A percentile compares a stretch with the other conserved stretches of the same genome.
These are phyloP conservation scores for Xestia rhomboidea DNA, from an alignment of 2,888 invertebrate species.

Conservation along the genomic window DNA sequence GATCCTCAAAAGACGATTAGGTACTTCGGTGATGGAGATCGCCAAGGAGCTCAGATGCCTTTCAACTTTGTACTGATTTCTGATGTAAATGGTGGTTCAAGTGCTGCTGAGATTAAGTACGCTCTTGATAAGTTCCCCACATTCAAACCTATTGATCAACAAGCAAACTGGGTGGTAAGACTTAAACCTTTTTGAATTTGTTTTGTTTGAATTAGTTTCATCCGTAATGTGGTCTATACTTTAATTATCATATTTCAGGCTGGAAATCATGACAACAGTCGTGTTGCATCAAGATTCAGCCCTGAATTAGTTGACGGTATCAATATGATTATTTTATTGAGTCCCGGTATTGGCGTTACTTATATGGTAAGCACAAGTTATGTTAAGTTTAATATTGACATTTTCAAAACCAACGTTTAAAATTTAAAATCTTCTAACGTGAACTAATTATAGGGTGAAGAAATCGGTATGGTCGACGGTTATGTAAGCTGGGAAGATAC, in stretches of 20 bases:
- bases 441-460: slow-evolving; percentile 91
- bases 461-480: slow-evolving; percentile 93
- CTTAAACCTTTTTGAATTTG: background rate
- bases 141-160: slow-evolving; percentile 91
- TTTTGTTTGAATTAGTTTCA: background rate
- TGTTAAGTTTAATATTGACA: background rate
- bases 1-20: slow-evolving; percentile 90
- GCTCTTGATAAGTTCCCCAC: slow-evolving; percentile 92
- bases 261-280: slow-evolving; percentile 94
- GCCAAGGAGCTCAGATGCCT: slow-evolving; percentile 93
- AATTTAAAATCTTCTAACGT: background rate
- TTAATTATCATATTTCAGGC: slow-evolving; percentile 82
- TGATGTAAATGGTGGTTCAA: slow-evolving; percentile 90
- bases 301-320: slow-evolving; percentile 93
- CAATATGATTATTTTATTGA: slow-evolving; percentile 94
- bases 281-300: slow-evolving; percentile 93
- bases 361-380: slow-evolving; percentile 92
- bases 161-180: slow-evolving; percentile 95
- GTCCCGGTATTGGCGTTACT: slow-evolving; percentile 96
- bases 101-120: slow-evolving; percentile 91
- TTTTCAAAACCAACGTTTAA: background rate
- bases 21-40: slow-evolving; percentile 92
- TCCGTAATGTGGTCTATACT: background rate
- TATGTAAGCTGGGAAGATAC: slow-evolving; percentile 91
- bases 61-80: slow-evolving; percentile 94